A percentile compares a stretch with the other conserved stretches of the same genome.
Conservation (phyloP, 2,888 invertebrate genomes). For the Amphipoea lucens region DNA sequence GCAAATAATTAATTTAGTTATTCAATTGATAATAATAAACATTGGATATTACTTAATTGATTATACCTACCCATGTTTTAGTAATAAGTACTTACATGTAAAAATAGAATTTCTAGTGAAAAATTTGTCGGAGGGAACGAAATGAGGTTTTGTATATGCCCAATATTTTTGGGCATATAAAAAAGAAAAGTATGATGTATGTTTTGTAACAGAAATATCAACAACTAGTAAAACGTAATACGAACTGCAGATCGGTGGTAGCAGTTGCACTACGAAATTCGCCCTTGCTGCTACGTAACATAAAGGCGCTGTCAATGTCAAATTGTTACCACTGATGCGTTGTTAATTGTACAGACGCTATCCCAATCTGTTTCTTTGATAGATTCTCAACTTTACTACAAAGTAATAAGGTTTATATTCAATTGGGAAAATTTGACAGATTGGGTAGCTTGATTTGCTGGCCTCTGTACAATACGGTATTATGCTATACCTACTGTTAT, state of each 20-base stretch:
- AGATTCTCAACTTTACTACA: too few species aligned
- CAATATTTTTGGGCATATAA: too few species aligned
- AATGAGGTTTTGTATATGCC: not conserved
- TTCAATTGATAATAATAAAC: not conserved
- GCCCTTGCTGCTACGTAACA: not conserved
- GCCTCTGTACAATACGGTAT: too few species aligned
- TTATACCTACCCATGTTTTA: not conserved
- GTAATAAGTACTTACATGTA: not conserved
- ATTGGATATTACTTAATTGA: not conserved
- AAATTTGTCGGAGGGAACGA: not conserved
- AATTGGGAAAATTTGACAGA: too few species aligned
- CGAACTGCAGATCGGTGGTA: not conserved
- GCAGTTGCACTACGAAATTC: not conserved
- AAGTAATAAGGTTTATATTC: too few species aligned
- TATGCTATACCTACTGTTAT: too few species aligned
- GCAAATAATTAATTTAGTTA: slow-evolving; percentile 4
- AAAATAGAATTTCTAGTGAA: not conserved
- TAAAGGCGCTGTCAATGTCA: too few species aligned
- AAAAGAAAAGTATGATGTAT: not conserved
- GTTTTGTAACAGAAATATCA: not conserved
- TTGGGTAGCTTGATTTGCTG: too few species aligned
- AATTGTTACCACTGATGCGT: too few species aligned
- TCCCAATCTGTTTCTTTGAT: too few species aligned
- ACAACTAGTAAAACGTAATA: not conserved
- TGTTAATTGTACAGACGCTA: too few species aligned